These are phyloP conservation scores for Oscheius sp. DNA, from an alignment of 2,888 invertebrate species.

Conservation along the genomic window DNA sequence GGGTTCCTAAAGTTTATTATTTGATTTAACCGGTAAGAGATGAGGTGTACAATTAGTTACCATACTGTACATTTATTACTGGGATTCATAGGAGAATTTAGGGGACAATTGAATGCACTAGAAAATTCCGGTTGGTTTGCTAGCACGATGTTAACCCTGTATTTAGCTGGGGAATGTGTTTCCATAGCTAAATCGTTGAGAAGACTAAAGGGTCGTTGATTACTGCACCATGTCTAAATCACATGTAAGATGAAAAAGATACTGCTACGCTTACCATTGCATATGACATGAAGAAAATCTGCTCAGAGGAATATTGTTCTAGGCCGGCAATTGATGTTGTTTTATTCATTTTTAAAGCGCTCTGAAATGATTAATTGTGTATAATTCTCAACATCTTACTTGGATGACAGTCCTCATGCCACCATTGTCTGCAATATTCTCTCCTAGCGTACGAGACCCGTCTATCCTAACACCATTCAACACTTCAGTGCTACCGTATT, in stretches of 20 bases:
- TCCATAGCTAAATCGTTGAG: constrained; percentile 27
- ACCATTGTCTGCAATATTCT: constrained; percentile 42
- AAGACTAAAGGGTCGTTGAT: constrained; percentile 7
- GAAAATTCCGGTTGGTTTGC: constrained; percentile 39
- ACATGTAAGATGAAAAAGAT: neutral
- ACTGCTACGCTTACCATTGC: constrained; percentile 26
- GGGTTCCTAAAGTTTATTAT: neutral
- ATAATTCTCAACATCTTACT: constrained; percentile 14
- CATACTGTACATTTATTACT: constrained; percentile 37
- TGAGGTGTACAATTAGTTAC: constrained; percentile 14
- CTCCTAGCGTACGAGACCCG: constrained; percentile 32
- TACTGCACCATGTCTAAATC: constrained; percentile 37
- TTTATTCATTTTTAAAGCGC: neutral
- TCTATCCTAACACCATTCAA: constrained; percentile 28
- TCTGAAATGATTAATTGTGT: neutral
- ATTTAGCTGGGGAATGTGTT: constrained; percentile 29
- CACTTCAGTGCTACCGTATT: constrained; percentile 23
- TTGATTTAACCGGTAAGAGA: neutral
- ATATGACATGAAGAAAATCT: constrained; percentile 37
- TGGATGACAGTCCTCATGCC: constrained; percentile 33
- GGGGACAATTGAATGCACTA: constrained; percentile 30
- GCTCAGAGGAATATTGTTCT: constrained; percentile 30
- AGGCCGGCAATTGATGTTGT: neutral
- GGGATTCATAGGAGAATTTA: constrained; percentile 30
- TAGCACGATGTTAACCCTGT: constrained; percentile 36